phyloP scores from a whole-genome alignment of 1,140 invertebrate species.

The Penaeus japonicus region DNA sequence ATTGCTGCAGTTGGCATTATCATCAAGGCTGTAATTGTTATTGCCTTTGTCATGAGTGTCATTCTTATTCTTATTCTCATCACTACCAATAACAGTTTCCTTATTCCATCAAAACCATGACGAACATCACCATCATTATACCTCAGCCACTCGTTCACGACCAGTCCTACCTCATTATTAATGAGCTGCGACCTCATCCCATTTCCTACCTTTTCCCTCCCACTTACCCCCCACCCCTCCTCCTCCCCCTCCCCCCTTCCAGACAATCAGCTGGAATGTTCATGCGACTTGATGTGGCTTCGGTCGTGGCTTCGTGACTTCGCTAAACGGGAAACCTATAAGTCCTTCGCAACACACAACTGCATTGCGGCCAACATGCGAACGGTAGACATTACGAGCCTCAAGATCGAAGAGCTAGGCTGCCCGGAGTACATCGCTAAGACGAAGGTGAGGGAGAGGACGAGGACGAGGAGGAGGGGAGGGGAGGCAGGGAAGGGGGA shows the following conservation, averaged over 20 bases:
- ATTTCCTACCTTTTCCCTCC: background rate
- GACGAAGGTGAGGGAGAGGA: no score
- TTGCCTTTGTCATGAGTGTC: no score
- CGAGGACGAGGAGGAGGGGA: no score
- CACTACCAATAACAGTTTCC: no score
- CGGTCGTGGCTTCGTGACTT: slow-evolving; percentile 73
- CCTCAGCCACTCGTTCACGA: background rate
- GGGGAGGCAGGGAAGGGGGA: no score
- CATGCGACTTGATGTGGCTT: slow-evolving; percentile 88
- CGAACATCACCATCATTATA: background rate
- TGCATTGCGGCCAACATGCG: slow-evolving; percentile 27
- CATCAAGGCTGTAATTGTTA: no score
- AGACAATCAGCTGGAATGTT: slow-evolving; percentile 89
- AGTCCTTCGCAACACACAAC: slow-evolving; percentile 35
- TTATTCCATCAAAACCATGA: no score
- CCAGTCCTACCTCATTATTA: background rate
- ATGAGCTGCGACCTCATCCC: background rate
- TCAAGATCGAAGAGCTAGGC: no score
- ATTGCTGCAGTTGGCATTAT: no score
- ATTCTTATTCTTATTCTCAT: background rate
- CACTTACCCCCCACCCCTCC: background rate
- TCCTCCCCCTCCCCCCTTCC: slow-evolving; percentile 36
- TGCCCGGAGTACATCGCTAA: no score
- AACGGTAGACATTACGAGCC: no score
- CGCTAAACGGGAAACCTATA: slow-evolving; percentile 40